Base-by-base conservation (phyloP, 2,888 invertebrate genomes). In the Serripes groenlandicus region DNA sequence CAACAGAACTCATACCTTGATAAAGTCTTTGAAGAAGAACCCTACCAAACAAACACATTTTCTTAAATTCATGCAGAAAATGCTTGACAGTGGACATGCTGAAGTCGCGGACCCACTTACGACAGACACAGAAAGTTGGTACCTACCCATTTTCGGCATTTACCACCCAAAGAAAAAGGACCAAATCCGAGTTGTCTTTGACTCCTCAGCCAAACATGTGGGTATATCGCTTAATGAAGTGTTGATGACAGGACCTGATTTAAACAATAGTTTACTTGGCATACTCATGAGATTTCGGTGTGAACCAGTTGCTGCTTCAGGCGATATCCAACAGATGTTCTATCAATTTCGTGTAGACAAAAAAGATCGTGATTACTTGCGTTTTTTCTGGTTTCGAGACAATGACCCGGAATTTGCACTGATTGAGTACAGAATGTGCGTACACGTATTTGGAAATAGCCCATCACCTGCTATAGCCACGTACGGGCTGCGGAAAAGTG, bases 401-500 rank as follows among this genome's bases (percentile, higher is more conserved):
- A 83, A 82, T 49, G 69, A 82, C 52, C 42, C 66, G 11, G 30
- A 69, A 2, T 66, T 78, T n/a, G 64, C 69, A 23, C 30, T 77
- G 0, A 54, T 56, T 18, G 83, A 81, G 11, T 86, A 84, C 66
- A 28, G 72, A 34, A 85, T 87, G 86, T 60, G 42, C n/a, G 75
- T 73, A 21, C 86, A 86, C 56, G 84, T 84, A 2, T 85, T 85
- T 35, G 87, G 64, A n/a, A n/a, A n/a, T n/a, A n/a, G n/a, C n/a
- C n/a, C n/a, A n/a, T n/a, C n/a, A n/a, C n/a, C n/a, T n/a, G n/a
- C n/a, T n/a, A n/a, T n/a, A n/a, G n/a, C n/a, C n/a, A n/a, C n/a
- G n/a, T n/a, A n/a, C n/a, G n/a, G 69, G 7, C 66, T 84, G 3
- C 7, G 69, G 15, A 69, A 69, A 23, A 34, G 7, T 23, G 42